Conservation (phyloP, 2,888 invertebrate genomes). For the Perdita meconis region DNA sequence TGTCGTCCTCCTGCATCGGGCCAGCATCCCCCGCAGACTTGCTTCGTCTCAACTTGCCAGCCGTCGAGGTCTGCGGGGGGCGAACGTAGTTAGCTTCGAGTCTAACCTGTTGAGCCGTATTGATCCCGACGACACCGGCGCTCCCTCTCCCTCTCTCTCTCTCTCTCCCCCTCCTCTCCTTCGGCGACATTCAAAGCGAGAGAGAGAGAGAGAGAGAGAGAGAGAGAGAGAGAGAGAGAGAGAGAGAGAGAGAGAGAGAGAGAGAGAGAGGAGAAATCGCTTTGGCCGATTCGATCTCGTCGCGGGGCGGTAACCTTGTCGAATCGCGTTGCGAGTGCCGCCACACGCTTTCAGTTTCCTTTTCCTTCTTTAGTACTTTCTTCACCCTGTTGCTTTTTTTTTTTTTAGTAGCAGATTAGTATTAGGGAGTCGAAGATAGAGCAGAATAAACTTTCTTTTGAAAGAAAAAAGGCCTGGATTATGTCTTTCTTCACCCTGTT, state of each 20-base stretch:
- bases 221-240: conserved; percentile 30
- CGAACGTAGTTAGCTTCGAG: conserved; percentile 67
- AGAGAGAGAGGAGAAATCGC: conserved; percentile 20
- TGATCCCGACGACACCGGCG: conserved; percentile 76
- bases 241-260: conserved; percentile 33
- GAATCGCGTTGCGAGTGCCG: conserved; percentile 6
- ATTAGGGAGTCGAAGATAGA: too few relatives aligned
- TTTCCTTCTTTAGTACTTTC: not conserved
- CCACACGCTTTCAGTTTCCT: not conserved
- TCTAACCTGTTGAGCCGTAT: conserved; percentile 82
- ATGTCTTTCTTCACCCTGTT: too few relatives aligned
- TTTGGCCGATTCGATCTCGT: conserved; percentile 23
- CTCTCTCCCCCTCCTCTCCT: conserved; percentile 18
- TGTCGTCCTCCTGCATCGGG: conserved; percentile 39
- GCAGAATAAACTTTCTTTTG: too few relatives aligned
- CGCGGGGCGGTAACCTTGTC: conserved; percentile 56
- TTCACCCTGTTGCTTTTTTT: too few relatives aligned
- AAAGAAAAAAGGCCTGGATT: too few relatives aligned
- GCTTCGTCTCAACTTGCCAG: conserved; percentile 72
- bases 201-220: too few relatives aligned
- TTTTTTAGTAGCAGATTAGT: too few relatives aligned
- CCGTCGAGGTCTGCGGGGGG: conserved; percentile 34
- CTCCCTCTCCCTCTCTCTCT: conserved; percentile 24
- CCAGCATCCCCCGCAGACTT: conserved; percentile 69
- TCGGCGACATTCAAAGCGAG: conserved; percentile 42